Percentiles rank a stretch among this genome's conserved stretches.
Evolutionary conservation across 92 coral and sea anemone species (phyloP).

Genomic region (Siderastrea siderea): DNA sequence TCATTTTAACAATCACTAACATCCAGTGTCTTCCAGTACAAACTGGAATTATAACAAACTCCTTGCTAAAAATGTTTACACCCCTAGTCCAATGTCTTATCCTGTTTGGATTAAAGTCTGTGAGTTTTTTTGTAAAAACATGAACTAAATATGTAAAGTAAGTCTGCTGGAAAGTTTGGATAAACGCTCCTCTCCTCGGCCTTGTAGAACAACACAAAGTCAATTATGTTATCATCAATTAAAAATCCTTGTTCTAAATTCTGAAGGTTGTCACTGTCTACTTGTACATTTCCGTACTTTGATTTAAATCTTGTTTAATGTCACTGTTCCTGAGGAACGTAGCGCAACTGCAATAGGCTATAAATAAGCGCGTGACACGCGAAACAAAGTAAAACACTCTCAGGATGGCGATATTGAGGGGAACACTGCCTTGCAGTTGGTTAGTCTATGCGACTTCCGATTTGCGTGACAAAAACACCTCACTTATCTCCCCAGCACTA

Average conservation of each 20-base stretch:
- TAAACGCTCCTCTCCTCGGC: neutral
- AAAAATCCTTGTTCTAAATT: constrained; percentile 13
- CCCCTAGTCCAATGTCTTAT: constrained; percentile 10
- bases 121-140: constrained; percentile 22
- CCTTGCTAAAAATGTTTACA: neutral
- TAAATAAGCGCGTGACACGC: too few species aligned
- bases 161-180: neutral
- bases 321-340: too few species aligned
- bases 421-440: too few species aligned
- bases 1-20: constrained; percentile 13
- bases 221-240: constrained; percentile 1
- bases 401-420: too few species aligned
- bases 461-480: too few species aligned
- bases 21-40: constrained; percentile 16
- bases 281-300: constrained; percentile 13
- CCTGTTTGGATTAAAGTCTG: constrained; percentile 2
- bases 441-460: too few species aligned
- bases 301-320: neutral
- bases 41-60: constrained; percentile 14
- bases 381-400: too few species aligned
- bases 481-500: too few species aligned
- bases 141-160: neutral
- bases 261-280: constrained; percentile 5
- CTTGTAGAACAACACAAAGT: constrained; percentile 9
- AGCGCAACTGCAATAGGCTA: too few species aligned